These are phyloP conservation scores for Paratrypauchen microcephalus DNA, from an alignment of 2,797 vertebrate species.

Conservation along the genomic window DNA sequence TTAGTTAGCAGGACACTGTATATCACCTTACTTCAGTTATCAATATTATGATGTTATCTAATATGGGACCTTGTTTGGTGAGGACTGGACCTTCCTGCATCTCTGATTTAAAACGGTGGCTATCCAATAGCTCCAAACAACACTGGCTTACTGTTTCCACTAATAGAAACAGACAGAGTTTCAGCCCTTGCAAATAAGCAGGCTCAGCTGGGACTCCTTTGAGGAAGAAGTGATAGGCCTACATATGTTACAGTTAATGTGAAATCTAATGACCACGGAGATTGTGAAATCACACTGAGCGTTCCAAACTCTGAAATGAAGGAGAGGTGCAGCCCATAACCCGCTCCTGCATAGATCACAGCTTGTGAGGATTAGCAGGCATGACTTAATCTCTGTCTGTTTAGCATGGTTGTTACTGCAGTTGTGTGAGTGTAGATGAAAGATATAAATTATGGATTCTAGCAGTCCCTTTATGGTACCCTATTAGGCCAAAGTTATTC, in stretches of 20 bases:
- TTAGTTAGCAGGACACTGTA: slow-evolving; percentile 5
- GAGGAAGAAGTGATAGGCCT: slow-evolving; percentile 40
- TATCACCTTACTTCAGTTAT: slow-evolving; percentile 20
- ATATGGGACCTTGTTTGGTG: slow-evolving; percentile 34
- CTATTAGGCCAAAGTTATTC: slow-evolving; percentile 12
- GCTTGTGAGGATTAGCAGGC: slow-evolving; percentile 73
- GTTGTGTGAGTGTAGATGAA: slow-evolving; percentile 55
- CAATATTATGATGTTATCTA: slow-evolving; percentile 20
- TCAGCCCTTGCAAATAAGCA: slow-evolving; percentile 53
- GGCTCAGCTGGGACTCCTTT: slow-evolving; percentile 45
- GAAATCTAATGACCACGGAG: slow-evolving; percentile 48
- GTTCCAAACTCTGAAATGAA: slow-evolving; percentile 41
- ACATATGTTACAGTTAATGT: slow-evolving; percentile 50
- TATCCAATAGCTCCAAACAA: slow-evolving; percentile 50
- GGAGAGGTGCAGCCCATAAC: slow-evolving; percentile 46
- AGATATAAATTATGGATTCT: slow-evolving; percentile 33
- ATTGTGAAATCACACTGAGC: slow-evolving; percentile 45
- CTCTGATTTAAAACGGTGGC: slow-evolving; percentile 28
- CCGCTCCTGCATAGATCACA: slow-evolving; percentile 67
- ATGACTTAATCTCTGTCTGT: slow-evolving; percentile 74
- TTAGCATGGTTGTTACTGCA: slow-evolving; percentile 58
- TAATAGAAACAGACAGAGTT: slow-evolving; percentile 66
- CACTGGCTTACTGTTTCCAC: slow-evolving; percentile 62
- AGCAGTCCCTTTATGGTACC: not conserved
- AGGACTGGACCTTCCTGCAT: slow-evolving; percentile 27